Conservation (phyloP, 2,113 vertebrate genomes). For the Amphilophus citrinellus region DNA sequence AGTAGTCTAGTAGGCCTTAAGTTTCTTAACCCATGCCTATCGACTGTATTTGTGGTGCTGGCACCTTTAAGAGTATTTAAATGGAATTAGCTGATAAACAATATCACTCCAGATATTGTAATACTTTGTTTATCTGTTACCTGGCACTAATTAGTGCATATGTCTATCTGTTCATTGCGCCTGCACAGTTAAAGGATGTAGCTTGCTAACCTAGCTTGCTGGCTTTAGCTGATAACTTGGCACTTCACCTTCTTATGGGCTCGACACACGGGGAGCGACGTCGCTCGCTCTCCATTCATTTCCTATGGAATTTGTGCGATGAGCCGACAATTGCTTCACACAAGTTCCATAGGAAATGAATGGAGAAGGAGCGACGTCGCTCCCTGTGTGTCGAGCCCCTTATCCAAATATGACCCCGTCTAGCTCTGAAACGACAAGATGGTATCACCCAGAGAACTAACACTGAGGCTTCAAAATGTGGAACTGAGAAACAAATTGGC, state of each 20-base stretch:
- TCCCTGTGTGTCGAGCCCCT: too few species aligned
- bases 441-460: background rate
- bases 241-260: background rate
- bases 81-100: background rate
- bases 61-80: background rate
- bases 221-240: background rate
- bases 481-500: background rate
- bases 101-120: too few species aligned
- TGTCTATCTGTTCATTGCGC: accelerated
- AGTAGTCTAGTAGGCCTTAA: background rate
- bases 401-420: background rate
- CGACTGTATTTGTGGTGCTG: background rate
- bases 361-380: too few species aligned
- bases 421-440: background rate
- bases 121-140: too few species aligned
- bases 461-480: background rate
- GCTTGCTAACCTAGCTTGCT: background rate
- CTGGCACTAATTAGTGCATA: too few species aligned
- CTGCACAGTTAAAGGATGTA: background rate
- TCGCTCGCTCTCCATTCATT: too few species aligned
- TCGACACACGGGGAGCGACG: too few species aligned
- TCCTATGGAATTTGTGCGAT: too few species aligned
- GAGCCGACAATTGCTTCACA: too few species aligned
- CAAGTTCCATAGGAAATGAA: too few species aligned
- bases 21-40: background rate